phyloP scores from a whole-genome alignment of 2,113 vertebrate species.

The Upupa epops region DNA sequence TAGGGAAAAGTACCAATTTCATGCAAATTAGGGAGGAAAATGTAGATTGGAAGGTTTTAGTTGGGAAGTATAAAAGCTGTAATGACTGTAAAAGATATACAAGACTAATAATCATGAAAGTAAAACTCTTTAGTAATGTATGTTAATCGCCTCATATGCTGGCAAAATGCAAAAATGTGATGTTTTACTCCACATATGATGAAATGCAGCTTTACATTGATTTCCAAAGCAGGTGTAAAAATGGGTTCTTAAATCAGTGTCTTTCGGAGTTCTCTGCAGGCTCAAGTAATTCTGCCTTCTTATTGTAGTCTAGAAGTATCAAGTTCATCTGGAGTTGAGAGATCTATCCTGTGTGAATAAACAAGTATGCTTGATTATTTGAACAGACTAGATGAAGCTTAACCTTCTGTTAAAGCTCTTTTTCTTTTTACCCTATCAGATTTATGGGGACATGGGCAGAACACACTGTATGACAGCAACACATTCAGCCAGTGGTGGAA shows the following conservation, averaged over 20 bases:
- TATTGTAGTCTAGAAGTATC: not conserved
- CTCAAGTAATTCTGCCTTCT: not conserved
- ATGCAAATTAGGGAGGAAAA: slow-evolving; percentile 18
- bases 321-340: slow-evolving; percentile 13
- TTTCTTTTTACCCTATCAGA: not conserved
- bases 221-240: slow-evolving; percentile 22
- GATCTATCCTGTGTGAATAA: not conserved
- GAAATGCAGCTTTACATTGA: slow-evolving; percentile 37
- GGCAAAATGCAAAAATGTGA: not conserved
- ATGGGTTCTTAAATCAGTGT: not conserved
- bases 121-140: not conserved
- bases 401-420: not conserved
- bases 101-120: slow-evolving; percentile 48
- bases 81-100: slow-evolving; percentile 29
- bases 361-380: slow-evolving; percentile 2
- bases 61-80: slow-evolving; percentile 13
- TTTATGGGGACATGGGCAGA: not conserved
- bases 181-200: slow-evolving; percentile 6
- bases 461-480: not conserved
- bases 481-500: not conserved
- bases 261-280: not conserved
- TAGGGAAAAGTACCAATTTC: slow-evolving; percentile 25
- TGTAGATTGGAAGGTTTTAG: slow-evolving; percentile 24
- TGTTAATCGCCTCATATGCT: not conserved
- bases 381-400: not conserved